Percentiles rank a stretch among this genome's conserved stretches.
Conservation (phyloP, 1,140 invertebrate species). For the Lycorma delicatula region DNA sequence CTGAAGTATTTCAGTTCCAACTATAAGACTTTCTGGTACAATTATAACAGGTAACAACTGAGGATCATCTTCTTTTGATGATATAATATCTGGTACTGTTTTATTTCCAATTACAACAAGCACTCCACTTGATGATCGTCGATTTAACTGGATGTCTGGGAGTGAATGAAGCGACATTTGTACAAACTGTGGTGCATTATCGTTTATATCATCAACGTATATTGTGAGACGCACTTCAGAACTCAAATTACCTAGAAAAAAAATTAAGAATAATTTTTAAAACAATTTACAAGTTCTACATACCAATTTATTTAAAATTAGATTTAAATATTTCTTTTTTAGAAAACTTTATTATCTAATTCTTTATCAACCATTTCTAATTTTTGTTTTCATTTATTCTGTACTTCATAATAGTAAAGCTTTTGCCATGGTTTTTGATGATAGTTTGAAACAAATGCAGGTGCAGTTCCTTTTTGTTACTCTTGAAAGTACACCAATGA, state of each 20-base stretch:
- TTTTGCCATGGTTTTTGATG: no score
- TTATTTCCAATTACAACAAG: conserved; percentile 23
- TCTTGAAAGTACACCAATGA: no score
- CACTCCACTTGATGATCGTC: conserved; percentile 8
- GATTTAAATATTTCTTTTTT: no score
- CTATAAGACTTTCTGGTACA: conserved; percentile 66
- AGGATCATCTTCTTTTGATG: conserved; percentile 18
- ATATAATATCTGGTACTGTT: conserved; percentile 15
- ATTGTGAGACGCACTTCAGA: conserved; percentile 61
- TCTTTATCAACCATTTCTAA: no score
- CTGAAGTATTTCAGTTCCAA: conserved; percentile 65
- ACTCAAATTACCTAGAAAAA: conserved; percentile 51
- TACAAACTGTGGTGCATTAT: conserved; percentile 64
- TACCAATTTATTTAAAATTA: no score
- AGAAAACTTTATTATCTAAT: no score
- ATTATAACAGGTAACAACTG: conserved; percentile 47
- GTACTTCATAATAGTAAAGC: no score
- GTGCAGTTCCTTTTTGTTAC: no score
- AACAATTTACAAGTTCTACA: no score
- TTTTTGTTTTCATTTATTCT: no score
- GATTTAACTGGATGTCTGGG: conserved; percentile 53
- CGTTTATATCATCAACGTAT: conserved; percentile 69
- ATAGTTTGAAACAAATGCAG: no score
- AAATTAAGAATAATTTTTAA: no score
- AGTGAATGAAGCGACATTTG: conserved; percentile 56